These are phyloP conservation scores for Aleiodes alternator DNA, from an alignment of 2,888 invertebrate genomes.

Conservation along the genomic window DNA sequence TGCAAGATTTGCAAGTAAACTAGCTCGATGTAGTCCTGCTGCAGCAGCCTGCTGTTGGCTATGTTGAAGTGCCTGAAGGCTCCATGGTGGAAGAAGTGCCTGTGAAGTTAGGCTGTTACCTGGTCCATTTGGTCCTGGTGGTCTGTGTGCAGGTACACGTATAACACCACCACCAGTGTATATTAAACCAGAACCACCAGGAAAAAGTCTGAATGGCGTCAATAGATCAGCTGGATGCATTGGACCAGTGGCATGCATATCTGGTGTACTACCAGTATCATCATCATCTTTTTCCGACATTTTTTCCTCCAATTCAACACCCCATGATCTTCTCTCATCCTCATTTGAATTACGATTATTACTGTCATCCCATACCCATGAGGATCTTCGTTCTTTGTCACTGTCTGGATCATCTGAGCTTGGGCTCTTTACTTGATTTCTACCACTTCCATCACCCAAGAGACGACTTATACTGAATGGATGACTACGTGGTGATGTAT, in stretches of 20 bases:
- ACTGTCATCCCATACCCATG: conserved; percentile 63
- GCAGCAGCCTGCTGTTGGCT: conserved; percentile 71
- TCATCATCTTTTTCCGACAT: conserved; percentile 72
- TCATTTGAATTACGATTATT: conserved; percentile 59
- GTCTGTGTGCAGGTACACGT: conserved; percentile 88
- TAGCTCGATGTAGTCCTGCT: conserved; percentile 71
- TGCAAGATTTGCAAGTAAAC: conserved; percentile 72
- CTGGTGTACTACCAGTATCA: conserved; percentile 69
- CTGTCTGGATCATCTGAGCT: conserved; percentile 67
- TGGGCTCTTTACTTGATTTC: conserved; percentile 64
- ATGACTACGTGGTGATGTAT: conserved; percentile 69
- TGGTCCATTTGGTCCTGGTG: conserved; percentile 77
- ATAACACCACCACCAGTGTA: conserved; percentile 83
- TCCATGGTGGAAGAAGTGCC: conserved; percentile 69
- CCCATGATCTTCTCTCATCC: conserved; percentile 70
- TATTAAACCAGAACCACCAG: conserved; percentile 69
- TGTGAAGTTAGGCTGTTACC: conserved; percentile 60
- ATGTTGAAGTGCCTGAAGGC: conserved; percentile 71
- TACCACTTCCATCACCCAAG: conserved; percentile 65
- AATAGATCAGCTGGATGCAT: conserved; percentile 65
- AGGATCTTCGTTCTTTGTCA: conserved; percentile 68
- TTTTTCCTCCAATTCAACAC: conserved; percentile 68
- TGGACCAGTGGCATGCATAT: conserved; percentile 61
- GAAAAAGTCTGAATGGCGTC: conserved; percentile 67
- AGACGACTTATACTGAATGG: conserved; percentile 74